Evolutionary conservation across 1,140 invertebrate genomes (phyloP), one percentile per base, ranked within the genome.

Genomic region (Elymnias hypermnestra): DNA sequence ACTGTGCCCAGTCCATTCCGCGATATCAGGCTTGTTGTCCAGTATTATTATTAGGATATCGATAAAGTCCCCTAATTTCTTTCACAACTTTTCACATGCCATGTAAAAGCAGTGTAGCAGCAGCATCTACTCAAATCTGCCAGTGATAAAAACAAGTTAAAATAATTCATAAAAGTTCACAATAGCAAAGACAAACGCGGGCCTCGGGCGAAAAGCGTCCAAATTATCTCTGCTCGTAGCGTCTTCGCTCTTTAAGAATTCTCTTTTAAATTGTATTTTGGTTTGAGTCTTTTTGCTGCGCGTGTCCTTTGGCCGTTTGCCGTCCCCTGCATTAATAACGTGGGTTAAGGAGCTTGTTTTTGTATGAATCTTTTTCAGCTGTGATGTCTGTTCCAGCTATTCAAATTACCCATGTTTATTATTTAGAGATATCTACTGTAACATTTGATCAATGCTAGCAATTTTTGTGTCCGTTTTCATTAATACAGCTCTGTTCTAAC

Each of bases 221-320:
- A 65, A 79, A 81, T 81, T 81, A 77, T 78, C 70, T 83, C 78
- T 83, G 77, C 74, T 56, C 62, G 40, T 41, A 62, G 54, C 73
- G 65, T 83, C 73, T 78, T 79, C 62, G 63, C 67, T 81, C 64
- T 81, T 81, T 81, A 77, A 83, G 79, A 81, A 83, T 79, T 81
- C 75, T 66, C 68, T 83, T 81, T 82, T 78, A 83, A 83, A 81
- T 79, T 83, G 68, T 79, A 53, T 81, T 79, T 79, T 44, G 67
- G 64, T 81, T 81, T 69, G 63, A 55, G 66, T 72, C 68, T 70
- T 77, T 79, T 83, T 77, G 58, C 45, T 48, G 58, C 56, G 63
- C 57, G 37, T 68, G 76, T 69, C 73, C 67, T 77, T 79, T 76
- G 65, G 57, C 62, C 63, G 60, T 62, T 63, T 62, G 54, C 59